Evolutionary conservation across 2,113 vertebrate genomes (phyloP), one percentile per base, ranked within the genome.

Genomic region (Etia nguti): DNA sequence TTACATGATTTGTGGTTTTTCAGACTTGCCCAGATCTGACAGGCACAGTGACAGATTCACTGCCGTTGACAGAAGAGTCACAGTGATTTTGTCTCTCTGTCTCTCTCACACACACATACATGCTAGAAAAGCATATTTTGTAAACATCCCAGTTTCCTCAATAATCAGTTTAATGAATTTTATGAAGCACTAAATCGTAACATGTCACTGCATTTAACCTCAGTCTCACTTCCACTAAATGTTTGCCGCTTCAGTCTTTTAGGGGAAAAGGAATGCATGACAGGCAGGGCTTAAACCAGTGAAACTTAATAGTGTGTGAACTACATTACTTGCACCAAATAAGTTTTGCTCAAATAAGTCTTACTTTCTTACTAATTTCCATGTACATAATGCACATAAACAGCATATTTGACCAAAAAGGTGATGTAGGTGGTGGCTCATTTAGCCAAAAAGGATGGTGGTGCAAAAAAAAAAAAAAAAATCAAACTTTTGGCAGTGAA

Each of bases 281-380:
- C 84, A 88, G 68, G 38, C 81, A 50, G 22, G 46, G 68, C 79
- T 92, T 75, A 84, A 91, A 88, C 60, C 80, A 82, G 84, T 90
- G 85, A 92, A 92, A 89, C 84, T 83, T 52, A 90, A 85, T 93
- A 55, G 86, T 38, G 89, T n/a, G 26, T 90, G 88, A 82, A 85
- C 81, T 85, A 54, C 89, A 88, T 83, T 5, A 68, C 10, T 38
- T 68, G 38, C 59, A 29, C 59, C 75, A 82, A 83, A 87, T 81
- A 54, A 26, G 36, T 65, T 60, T 79, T 55, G 80, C 73, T 79
- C 20, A 65, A 65, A 38, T 38, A 36, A 70, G 82, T 80, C 57
- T 81, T 31, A 43, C 24, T 79, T 82, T 89, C 87, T 81, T 80
- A 36, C 83, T 46, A 26, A 91, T 86, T 88, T 90, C 43, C 54